Base-by-base conservation (phyloP, 2,888 invertebrate genomes). In the Spialia ferax region DNA sequence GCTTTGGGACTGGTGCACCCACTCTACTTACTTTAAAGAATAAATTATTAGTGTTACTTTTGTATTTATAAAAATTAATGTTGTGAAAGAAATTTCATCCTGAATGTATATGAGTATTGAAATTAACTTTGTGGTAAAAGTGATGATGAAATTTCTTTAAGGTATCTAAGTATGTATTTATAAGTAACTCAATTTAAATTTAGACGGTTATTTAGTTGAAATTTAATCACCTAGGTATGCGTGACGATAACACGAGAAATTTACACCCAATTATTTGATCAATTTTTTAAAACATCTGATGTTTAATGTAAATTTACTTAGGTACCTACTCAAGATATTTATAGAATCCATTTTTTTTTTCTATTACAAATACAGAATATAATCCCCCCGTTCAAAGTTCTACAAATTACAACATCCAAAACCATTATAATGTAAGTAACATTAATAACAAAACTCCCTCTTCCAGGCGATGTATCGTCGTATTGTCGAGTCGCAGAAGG, bases 391-490 rank as follows among this genome's bases (percentile, higher is more conserved):
- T 38, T 13, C 38, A n/a, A n/a, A 35, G 35, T n/a, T 42, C 6
- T n/a, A n/a, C n/a, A 15, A 38, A 38, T 38, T 15, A 45, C 2
- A 11, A 20, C 48, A 11, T 48, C 11, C 48, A 20, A 55, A 26
- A 29, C 29, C 1, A 15, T 10, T 15, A 50, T 22, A 20, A 26
- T 26, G 11, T 18, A 23, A 15, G 5, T 54, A 29, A 26, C 4
- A 54, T 15, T 15, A 15, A n/a, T 20, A 54, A 20, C 10, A 45
- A 18, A 45, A 45, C 22, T 54, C 59, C 1, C 54, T 60, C 42
- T 86, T 94, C 13, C 94, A 97, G 97, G 97, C 97, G 79, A 97
- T 97, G 96, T 97, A 97, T 87, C 96, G 97, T 80, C 96, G 97
- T 84, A 95, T 97, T 81, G 94, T 97, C 86, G 97, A 97, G 87